Conservation (phyloP, 2,797 vertebrate species). For the Helostoma temminkii region DNA sequence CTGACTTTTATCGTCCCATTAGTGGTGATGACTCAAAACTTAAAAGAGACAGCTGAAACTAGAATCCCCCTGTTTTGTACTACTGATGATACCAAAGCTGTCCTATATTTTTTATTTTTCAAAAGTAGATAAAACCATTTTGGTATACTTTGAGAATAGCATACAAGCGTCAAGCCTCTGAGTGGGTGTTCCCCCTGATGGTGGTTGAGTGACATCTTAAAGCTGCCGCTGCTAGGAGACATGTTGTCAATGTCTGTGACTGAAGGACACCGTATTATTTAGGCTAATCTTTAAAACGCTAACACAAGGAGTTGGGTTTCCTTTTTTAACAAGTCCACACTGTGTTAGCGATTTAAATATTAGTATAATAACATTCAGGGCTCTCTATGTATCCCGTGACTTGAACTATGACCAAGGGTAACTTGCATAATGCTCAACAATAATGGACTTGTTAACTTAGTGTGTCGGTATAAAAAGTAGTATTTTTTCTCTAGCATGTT, state of each 20-base stretch:
- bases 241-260: neutral
- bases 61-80: neutral
- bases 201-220: neutral
- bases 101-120: neutral
- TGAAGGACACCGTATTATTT: too few relatives aligned
- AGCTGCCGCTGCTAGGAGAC: neutral
- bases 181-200: neutral
- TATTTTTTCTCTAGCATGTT: too few relatives aligned
- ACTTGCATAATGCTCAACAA: too few relatives aligned
- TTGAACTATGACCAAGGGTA: too few relatives aligned
- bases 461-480: too few relatives aligned
- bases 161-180: neutral
- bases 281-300: neutral
- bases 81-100: neutral
- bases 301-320: neutral
- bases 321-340: too few relatives aligned
- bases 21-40: conserved; percentile 22
- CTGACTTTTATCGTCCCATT: conserved; percentile 21
- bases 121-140: neutral
- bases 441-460: too few relatives aligned
- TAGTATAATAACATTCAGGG: too few relatives aligned
- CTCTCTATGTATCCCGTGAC: too few relatives aligned
- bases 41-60: neutral
- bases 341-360: too few relatives aligned
- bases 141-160: neutral